A percentile compares a stretch with the other conserved stretches of the same genome.
Conservation (phyloP, 2,113 vertebrate genomes). For the Rhinoptilus africanus region DNA sequence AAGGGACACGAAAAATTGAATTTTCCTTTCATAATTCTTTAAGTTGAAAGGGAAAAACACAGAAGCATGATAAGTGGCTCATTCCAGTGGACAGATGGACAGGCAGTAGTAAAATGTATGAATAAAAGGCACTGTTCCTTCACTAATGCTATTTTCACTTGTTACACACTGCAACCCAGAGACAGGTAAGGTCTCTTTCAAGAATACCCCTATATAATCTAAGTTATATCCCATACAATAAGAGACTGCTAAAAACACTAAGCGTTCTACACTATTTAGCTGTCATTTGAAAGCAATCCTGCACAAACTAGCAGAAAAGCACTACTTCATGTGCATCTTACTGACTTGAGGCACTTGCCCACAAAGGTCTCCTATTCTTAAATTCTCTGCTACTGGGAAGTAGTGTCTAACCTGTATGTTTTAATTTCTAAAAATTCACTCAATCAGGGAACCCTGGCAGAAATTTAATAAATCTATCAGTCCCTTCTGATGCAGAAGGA, state of each 20-base stretch:
- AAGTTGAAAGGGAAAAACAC: slow-evolving; percentile 68
- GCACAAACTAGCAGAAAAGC: neutral
- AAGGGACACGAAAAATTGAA: slow-evolving; percentile 70
- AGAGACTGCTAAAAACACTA: neutral
- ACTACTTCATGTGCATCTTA: neutral
- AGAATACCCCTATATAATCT: neutral
- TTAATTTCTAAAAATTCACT: slow-evolving; percentile 45
- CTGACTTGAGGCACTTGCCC: neutral
- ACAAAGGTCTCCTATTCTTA: slow-evolving; percentile 16
- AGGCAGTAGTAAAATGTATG: slow-evolving; percentile 34
- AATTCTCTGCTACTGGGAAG: slow-evolving; percentile 26
- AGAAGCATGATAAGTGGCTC: slow-evolving; percentile 73
- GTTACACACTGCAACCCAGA: slow-evolving; percentile 39
- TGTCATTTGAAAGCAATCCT: slow-evolving; percentile 24
- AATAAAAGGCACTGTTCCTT: slow-evolving; percentile 67
- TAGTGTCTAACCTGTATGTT: neutral
- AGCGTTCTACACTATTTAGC: neutral
- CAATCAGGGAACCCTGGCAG: neutral
- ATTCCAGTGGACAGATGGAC: slow-evolving; percentile 77
- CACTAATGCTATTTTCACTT: slow-evolving; percentile 64
- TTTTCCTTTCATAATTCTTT: slow-evolving; percentile 78
- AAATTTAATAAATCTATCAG: slow-evolving; percentile 20
- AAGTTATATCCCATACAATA: neutral
- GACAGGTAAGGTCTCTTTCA: neutral
- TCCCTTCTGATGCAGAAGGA: neutral